These are phyloP conservation scores for Oscheius sp. DNA, from an alignment of 2,888 invertebrate species.

Conservation along the genomic window DNA sequence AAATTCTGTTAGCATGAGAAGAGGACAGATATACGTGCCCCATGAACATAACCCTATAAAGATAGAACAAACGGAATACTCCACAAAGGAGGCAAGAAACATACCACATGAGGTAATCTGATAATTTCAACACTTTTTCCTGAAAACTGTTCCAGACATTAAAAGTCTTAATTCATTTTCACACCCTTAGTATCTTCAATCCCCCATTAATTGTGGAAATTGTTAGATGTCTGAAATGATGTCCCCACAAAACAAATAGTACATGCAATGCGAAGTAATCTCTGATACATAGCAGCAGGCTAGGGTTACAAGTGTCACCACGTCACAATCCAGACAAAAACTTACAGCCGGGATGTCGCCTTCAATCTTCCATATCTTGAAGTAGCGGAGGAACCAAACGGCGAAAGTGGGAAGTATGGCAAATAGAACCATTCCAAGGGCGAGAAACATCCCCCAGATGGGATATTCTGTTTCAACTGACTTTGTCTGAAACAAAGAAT, in stretches of 20 bases:
- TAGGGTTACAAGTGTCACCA: too few species aligned
- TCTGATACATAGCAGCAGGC: not conserved
- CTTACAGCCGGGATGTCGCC: slow-evolving; percentile 80
- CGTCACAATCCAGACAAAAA: slow-evolving; percentile 1
- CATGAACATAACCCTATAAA: not conserved
- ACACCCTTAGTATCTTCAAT: too few species aligned
- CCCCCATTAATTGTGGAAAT: not conserved
- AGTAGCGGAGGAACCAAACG: slow-evolving; percentile 85
- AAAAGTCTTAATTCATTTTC: not conserved
- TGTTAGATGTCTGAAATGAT: slow-evolving; percentile 1
- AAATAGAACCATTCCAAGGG: slow-evolving; percentile 58
- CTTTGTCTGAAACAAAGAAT: slow-evolving; percentile 40
- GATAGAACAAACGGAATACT: not conserved
- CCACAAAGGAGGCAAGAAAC: not conserved
- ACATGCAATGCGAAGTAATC: not conserved
- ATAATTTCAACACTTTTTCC: slow-evolving; percentile 5
- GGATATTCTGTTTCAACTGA: slow-evolving; percentile 60
- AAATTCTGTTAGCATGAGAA: not conserved
- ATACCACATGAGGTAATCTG: not conserved
- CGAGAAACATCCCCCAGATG: slow-evolving; percentile 67
- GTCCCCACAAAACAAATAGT: slow-evolving; percentile 1
- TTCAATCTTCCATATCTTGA: slow-evolving; percentile 87
- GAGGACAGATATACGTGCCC: not conserved
- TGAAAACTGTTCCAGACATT: slow-evolving; percentile 3
- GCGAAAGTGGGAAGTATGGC: slow-evolving; percentile 80